Base-by-base conservation (phyloP, 2,888 invertebrate species). In the Idaea biselata region DNA sequence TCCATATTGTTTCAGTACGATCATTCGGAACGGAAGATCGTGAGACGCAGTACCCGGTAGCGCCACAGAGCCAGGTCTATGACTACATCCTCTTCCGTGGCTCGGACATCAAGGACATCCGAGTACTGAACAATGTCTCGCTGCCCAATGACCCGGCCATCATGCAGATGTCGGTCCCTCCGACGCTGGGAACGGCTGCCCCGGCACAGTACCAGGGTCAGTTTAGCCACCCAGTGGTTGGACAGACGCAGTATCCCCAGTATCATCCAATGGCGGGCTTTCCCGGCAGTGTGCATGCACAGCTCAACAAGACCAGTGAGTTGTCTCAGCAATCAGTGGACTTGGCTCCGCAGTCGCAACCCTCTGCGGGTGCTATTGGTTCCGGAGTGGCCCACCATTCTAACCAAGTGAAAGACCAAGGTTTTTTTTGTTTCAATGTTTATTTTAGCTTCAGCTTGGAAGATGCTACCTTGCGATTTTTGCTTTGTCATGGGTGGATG, bases 1-100 rank as follows among this genome's bases (percentile, higher is more conserved):
- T n/a, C n/a, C n/a, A 70, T 75, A 70, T 74, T 68, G 83, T 91
- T 94, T 63, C 93, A 99, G 99, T 99, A 72, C 96, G 98, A 75
- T 99, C 99, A 11, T 99, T 99, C 94, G 99, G 99, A 63, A 99
- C 99, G 55, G 99, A 99, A 92, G 99, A 99, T 84, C 94, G 99
- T 59, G 98, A 98, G 78, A 97, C 99, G 6, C 97, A 97, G 82
- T 97, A 96, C 84, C 98, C 98, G 68, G 98, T 99, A 63, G 97
- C 99, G 61, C 97, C 99, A 18, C 97, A 99, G 87, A 98, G 97
- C 91, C 99, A 99, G 89, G 97, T 99, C 62, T 99, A 99, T 88
- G 99, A 99, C 86, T 99, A 99, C 91, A 99, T 99, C 81, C 94
- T 99, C 76, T 99, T 99, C 93, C 95, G 99, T 74, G 99, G 99